A percentile compares a stretch with the other conserved stretches of the same genome.
Conservation (phyloP, 2,888 invertebrate species). For the Lithophane leautieri region DNA sequence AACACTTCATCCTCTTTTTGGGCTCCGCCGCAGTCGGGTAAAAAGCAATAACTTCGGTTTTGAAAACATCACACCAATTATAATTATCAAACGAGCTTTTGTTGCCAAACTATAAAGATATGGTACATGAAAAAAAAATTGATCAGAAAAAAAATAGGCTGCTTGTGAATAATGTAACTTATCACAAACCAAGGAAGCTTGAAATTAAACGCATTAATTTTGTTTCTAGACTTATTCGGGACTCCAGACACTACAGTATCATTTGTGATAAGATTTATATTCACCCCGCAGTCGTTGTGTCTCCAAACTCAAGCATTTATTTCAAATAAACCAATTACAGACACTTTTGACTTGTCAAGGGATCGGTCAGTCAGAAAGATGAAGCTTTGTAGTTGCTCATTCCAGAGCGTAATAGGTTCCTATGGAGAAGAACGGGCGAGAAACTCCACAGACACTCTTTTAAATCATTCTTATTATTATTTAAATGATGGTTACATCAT, state of each 20-base stretch:
- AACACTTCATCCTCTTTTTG: neutral
- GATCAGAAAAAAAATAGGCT: neutral
- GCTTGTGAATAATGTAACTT: neutral
- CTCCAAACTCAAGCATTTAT: too few species aligned
- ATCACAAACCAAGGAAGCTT: neutral
- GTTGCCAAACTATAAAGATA: neutral
- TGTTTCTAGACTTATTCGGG: slow-evolving; percentile 6
- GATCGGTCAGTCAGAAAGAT: too few species aligned
- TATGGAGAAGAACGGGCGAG: too few species aligned
- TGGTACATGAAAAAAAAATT: neutral
- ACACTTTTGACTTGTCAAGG: too few species aligned
- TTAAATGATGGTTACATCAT: too few species aligned
- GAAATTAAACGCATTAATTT: slow-evolving; percentile 28
- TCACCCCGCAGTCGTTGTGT: neutral
- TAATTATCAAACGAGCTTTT: neutral
- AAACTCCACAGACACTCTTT: too few species aligned
- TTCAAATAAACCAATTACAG: too few species aligned
- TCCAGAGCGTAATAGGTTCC: too few species aligned
- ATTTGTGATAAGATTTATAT: slow-evolving; percentile 31
- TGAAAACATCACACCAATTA: neutral
- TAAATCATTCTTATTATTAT: too few species aligned
- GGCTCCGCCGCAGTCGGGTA: neutral
- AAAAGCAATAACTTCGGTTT: neutral
- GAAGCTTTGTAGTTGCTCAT: too few species aligned
- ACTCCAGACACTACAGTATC: neutral